Percentiles rank a stretch among this genome's conserved stretches.
These are phyloP conservation scores for Drosophila meridionalis DNA, from an alignment of 2,888 invertebrate species.

Conservation along the genomic window DNA sequence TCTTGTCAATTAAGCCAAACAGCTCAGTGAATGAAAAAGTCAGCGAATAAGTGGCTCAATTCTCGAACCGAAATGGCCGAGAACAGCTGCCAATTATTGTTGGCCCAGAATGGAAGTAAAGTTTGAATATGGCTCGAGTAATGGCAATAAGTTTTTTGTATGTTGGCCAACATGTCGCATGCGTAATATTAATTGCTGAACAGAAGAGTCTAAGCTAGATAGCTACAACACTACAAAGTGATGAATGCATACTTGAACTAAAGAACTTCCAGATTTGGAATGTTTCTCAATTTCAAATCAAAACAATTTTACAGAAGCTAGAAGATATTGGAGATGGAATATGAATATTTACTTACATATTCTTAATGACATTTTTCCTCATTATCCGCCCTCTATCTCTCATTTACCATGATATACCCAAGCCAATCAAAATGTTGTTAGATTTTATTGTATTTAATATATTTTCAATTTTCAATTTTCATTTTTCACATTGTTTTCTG, in stretches of 20 bases:
- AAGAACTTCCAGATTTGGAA: neutral
- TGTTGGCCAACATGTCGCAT: constrained; percentile 48
- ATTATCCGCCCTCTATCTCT: too few species aligned
- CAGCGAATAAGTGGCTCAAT: constrained; percentile 38
- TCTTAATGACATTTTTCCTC: too few species aligned
- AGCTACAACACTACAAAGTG: neutral
- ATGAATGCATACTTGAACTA: neutral
- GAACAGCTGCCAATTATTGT: constrained; percentile 70
- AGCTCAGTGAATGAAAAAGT: constrained; percentile 14
- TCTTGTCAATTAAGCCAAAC: constrained; percentile 50
- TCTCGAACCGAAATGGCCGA: constrained; percentile 30
- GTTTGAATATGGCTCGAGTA: constrained; percentile 22
- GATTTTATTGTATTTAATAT: constrained; percentile 56
- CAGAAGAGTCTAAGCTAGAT: constrained; percentile 6
- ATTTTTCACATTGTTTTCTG: constrained; percentile 52
- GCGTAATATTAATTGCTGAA: constrained; percentile 12
- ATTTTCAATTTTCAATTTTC: constrained; percentile 38
- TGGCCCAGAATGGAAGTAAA: constrained; percentile 38
- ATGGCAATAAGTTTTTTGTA: constrained; percentile 11
- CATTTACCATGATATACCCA: too few species aligned
- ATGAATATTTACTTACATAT: neutral
- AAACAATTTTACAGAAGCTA: neutral
- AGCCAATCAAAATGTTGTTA: constrained; percentile 11
- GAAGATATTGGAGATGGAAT: neutral
- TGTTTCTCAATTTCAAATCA: too few species aligned